Base-by-base conservation (phyloP, 2,888 invertebrate genomes). In the Polymixis flavicincta region DNA sequence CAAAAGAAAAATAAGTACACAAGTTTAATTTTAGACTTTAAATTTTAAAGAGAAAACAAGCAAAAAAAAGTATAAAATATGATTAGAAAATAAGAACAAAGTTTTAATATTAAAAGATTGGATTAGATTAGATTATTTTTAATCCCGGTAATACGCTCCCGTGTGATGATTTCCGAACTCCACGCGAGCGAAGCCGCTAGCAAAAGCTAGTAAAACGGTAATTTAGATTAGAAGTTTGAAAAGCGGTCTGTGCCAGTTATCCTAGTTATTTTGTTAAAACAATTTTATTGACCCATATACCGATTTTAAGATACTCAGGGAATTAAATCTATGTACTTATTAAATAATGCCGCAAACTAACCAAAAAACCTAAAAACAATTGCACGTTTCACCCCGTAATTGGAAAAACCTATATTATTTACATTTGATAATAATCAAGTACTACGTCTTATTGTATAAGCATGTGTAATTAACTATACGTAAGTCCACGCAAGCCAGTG, bases 391-490 rank as follows among this genome's bases (percentile, higher is more conserved):
- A 77, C 6, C 37, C 37, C 11, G 22, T 77, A 64, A 64, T 77
- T 59, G 83, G 57, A 50, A 82, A 79, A 82, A 64, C 78, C 78
- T 54, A 61, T 80, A 60, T n/a, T 52, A 61, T 80, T 67, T 37
- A 57, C 57, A 63, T 67, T 66, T 71, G 55, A 69, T 65, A 59
- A 78, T 67, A 55, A 50, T 78, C 83, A 78, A 64, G 69, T 55
- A 69, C 25, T 64, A 48, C 17, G 28, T 45, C 19, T 32, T 78
- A 59, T 67, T 80, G 57, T 72, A 72, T 71, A 61, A 57, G 57
- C 28, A 48, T 57, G 22, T 80, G 65, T 84, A 74, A 66, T 68
- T 73, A 80, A 84, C 25, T 45, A 9, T 61, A 66, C 48, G 67
- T 85, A 70, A 82, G 61, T 73, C 50, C 60, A 50, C 32, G 61